Base-by-base conservation (phyloP, 2,888 invertebrate species). In the Microplitis manilae region DNA sequence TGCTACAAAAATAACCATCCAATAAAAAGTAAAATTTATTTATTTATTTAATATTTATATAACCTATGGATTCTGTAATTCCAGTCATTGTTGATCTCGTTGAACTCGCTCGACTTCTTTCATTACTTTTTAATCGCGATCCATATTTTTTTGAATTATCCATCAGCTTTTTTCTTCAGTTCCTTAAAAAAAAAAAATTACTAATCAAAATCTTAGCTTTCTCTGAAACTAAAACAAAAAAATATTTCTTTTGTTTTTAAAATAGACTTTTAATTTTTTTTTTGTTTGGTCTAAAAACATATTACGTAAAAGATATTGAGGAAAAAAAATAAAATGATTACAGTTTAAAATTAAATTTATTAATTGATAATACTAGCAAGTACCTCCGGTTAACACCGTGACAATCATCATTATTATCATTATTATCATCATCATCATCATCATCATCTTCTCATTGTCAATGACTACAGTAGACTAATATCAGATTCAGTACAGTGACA, bases 381-480 rank as follows among this genome's bases (percentile, higher is more conserved):
- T n/a, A 64, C n/a, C 61, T 17, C 38, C 30, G 40, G 71, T 61
- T 59, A 20, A 67, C 67, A 68, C n/a, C 15, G 20, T 7, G 9
- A 65, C 13, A n/a, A 8, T 13, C 17, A 64, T 62, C 20, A 65
- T 30, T 30, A 13, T 30, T 30, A 20, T 20, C 20, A 20, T 13
- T 38, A 30, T 38, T 30, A 38, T 60, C 60, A 65, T 38, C 20
- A 20, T 13, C 65, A 30, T 38, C 59, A 38, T 60, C 60, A 65
- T 38, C 41, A 41, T 65, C 40, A 61, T 62, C 50, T 17, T 70
- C 41, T 59, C 50, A 73, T 73, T 64, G 64, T 41, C 65, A 73
- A 65, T 73, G 65, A 73, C 73, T 17, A 65, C 73, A 41, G 20
- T 50, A 73, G 65, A 65, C 30, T 13, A 50, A 65, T 67, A 50